Percentiles rank a stretch among this genome's conserved stretches.
Evolutionary conservation across 2,797 vertebrate species (phyloP).

Genomic region (Leptoclinus maculatus): DNA sequence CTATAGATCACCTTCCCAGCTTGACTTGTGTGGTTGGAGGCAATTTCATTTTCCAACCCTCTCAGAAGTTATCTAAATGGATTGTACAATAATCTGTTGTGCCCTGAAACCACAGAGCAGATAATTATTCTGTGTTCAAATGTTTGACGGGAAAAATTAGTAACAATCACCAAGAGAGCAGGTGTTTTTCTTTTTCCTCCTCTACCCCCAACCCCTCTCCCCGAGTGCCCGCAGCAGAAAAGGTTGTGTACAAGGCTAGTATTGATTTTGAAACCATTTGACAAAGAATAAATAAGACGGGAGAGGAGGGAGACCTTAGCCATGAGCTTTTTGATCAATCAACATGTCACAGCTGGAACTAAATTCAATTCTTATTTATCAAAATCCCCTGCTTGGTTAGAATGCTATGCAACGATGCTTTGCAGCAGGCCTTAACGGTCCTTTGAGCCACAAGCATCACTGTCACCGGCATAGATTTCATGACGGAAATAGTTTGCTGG

Average conservation of each 20-base stretch:
- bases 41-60: slow-evolving; percentile 82
- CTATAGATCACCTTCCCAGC: slow-evolving; percentile 81
- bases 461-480: slow-evolving; percentile 76
- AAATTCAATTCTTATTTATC: slow-evolving; percentile 99
- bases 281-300: slow-evolving; percentile 96
- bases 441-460: slow-evolving; percentile 69
- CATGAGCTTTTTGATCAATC: slow-evolving; percentile 99
- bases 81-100: slow-evolving; percentile 88
- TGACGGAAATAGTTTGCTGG: slow-evolving; percentile 72
- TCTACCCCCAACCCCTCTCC: slow-evolving; percentile 27
- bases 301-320: slow-evolving; percentile 93
- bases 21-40: slow-evolving; percentile 82
- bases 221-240: slow-evolving; percentile 87
- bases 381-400: slow-evolving; percentile 91
- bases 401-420: slow-evolving; percentile 71
- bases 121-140: slow-evolving; percentile 90
- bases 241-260: slow-evolving; percentile 89
- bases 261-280: slow-evolving; percentile 98
- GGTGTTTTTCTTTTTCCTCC: slow-evolving; percentile 84
- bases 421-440: slow-evolving; percentile 57
- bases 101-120: slow-evolving; percentile 86
- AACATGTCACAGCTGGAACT: slow-evolving; percentile 95
- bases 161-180: slow-evolving; percentile 88
- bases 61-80: slow-evolving; percentile 87
- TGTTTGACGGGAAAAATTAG: slow-evolving; percentile 94